phyloP scores from a whole-genome alignment of 1,140 invertebrate species.

The Paraescarpia echinospica region DNA sequence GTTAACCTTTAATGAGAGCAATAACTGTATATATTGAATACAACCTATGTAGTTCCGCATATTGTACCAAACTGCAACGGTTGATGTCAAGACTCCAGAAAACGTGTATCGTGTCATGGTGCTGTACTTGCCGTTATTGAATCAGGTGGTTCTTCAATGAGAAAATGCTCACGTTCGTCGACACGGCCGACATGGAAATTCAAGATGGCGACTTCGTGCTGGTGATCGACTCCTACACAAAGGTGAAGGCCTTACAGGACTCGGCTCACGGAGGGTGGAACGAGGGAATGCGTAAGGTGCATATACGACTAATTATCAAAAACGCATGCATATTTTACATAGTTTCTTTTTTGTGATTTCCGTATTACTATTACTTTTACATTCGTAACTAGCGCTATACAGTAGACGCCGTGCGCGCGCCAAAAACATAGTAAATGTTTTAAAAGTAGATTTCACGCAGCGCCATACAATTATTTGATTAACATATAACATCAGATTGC shows the following conservation, averaged over 20 bases:
- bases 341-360: background rate
- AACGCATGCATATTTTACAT: background rate
- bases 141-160: background rate
- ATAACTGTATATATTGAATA: background rate
- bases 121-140: background rate
- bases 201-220: constrained; percentile 12
- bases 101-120: background rate
- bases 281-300: background rate
- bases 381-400: background rate
- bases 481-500: background rate
- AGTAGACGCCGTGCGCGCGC: background rate
- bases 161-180: background rate
- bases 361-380: background rate
- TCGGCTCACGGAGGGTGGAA: constrained; percentile 12
- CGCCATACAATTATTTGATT: background rate
- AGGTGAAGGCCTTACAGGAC: constrained; percentile 3
- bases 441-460: background rate
- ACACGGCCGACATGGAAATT: background rate
- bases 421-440: background rate
- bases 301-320: background rate
- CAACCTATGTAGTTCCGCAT: background rate
- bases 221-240: background rate
- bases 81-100: background rate
- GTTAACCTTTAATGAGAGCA: background rate
- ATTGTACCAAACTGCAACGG: background rate